These are phyloP conservation scores for Noctua janthina DNA, from an alignment of 2,888 invertebrate genomes.

Conservation along the genomic window DNA sequence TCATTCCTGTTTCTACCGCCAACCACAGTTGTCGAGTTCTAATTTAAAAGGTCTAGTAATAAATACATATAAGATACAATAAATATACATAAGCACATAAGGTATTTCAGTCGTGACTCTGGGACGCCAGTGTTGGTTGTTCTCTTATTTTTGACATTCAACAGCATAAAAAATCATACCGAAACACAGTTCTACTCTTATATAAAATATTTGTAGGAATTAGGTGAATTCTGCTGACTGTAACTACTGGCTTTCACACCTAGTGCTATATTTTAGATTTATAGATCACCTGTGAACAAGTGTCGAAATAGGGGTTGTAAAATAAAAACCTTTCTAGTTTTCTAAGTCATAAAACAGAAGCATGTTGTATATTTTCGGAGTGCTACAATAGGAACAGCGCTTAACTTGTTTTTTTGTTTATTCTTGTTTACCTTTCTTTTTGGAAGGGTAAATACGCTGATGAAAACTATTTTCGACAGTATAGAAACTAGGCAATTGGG, in stretches of 20 bases:
- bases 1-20: too few species aligned
- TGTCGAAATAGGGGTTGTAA: not conserved
- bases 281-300: conserved; percentile 10
- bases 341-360: not conserved
- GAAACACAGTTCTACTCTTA: too few species aligned
- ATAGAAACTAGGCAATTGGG: not conserved
- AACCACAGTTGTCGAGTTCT: too few species aligned
- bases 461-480: not conserved
- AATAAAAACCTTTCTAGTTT: conserved; percentile 10
- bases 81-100: too few species aligned
- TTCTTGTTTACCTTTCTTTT: not conserved
- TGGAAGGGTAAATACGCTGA: not conserved
- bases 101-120: too few species aligned
- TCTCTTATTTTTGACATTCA: too few species aligned
- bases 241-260: not conserved
- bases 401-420: not conserved
- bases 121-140: too few species aligned
- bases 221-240: not conserved
- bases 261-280: not conserved
- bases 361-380: not conserved
- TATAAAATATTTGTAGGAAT: too few species aligned
- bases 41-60: too few species aligned
- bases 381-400: not conserved
- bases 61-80: too few species aligned
- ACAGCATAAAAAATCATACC: too few species aligned